Base-by-base conservation (phyloP, 1,140 invertebrate species). In the Zophobas morio region DNA sequence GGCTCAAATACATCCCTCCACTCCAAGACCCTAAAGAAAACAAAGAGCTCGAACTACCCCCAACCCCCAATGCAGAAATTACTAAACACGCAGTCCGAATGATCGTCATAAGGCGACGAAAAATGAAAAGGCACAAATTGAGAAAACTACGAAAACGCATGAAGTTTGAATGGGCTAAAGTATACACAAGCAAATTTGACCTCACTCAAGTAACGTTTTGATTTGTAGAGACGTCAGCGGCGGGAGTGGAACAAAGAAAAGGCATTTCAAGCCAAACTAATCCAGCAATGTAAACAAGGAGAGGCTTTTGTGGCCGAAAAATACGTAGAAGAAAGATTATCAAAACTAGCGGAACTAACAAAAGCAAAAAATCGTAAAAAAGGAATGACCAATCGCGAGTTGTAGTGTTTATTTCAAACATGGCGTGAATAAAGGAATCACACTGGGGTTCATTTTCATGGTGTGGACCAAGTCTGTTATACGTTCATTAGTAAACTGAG, bases 41-140 rank as follows among this genome's bases (percentile, higher is more conserved):
- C 42, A 42, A 78, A 56, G 74, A 76, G 70, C 78, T 81, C 39
- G 81, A 81, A 74, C 75, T 75, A 5, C 84, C 84, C 2, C 8
- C 81, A 1, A 73, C 73, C 8, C 72, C 73, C n/a, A 76, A 80
- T 71, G 82, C 86, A 74, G 90, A 91, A 79, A 95, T 93, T 82
- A 89, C 76, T 34, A 84, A 81, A 80, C 70, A 92, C 82, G 94
- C 95, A 0, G 90, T 89, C 0, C 87, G 93, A 63, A 84, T 96
- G 46, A 93, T 96, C 81, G 91, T 93, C 0, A 96, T 96, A 54
- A 89, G 95, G 49, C 88, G 90, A 54, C 90, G 89, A 46, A 97
- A 97, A 87, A 96, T 97, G 92, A 95, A 93, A 83, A 94, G 93
- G 82, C 95, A 96, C 82, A 95, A 96, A 84, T 87, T 94, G 51